Evolutionary conservation across 2,113 vertebrate genomes (phyloP).

Genomic region (Chiloscyllium plagiosum): DNA sequence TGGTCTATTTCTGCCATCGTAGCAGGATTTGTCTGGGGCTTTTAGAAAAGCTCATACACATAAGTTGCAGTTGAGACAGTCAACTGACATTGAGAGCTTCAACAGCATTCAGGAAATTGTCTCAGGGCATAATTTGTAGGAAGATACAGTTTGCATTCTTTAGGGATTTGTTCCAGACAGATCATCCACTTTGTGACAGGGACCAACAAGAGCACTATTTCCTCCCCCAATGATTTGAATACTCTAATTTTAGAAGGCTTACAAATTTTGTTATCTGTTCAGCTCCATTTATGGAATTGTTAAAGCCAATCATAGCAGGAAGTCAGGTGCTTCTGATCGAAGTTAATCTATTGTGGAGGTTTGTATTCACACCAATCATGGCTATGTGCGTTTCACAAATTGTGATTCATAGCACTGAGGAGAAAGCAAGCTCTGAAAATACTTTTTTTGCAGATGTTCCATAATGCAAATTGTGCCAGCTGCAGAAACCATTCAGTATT

Average conservation of each 20-base stretch:
- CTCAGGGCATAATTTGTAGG: not conserved
- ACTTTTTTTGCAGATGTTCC: slow-evolving; percentile 30
- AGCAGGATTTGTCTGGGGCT: not conserved
- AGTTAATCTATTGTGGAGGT: not conserved
- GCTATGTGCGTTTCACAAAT: not conserved
- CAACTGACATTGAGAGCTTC: not conserved
- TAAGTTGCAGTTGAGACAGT: not conserved
- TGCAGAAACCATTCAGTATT: slow-evolving; percentile 35
- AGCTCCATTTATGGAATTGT: not conserved
- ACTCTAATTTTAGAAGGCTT: not conserved
- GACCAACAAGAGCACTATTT: not conserved
- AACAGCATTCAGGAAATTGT: not conserved
- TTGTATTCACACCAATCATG: slow-evolving; percentile 14
- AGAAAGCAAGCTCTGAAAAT: slow-evolving; percentile 12
- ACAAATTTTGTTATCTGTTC: not conserved
- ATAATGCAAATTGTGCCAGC: slow-evolving; percentile 30
- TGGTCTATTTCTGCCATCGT: not conserved
- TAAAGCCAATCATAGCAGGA: not conserved
- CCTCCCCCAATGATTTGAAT: not conserved
- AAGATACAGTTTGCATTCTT: not conserved
- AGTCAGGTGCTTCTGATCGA: slow-evolving; percentile 25
- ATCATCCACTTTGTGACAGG: not conserved
- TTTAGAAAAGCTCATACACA: not conserved
- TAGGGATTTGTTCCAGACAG: not conserved
- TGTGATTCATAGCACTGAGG: not conserved